phyloP scores from a whole-genome alignment of 2,888 invertebrate genomes.

The Protula sp. region DNA sequence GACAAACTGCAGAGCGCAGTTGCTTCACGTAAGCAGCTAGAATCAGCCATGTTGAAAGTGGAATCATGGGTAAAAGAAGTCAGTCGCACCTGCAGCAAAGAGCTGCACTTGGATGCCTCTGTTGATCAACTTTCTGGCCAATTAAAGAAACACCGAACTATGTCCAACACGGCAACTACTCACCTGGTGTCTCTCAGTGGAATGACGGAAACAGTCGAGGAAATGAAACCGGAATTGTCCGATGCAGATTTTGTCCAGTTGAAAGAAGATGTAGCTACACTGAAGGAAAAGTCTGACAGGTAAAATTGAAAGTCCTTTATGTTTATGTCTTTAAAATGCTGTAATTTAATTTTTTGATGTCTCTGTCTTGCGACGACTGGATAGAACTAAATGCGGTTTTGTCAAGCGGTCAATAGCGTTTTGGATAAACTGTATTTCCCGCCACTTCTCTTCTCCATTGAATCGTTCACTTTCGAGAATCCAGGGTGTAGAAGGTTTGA shows the following conservation, averaged over 20 bases:
- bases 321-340: too few relatives aligned
- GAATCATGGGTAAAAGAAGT: conserved; percentile 86
- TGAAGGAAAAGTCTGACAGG: conserved; percentile 67
- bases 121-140: conserved; percentile 82
- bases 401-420: too few relatives aligned
- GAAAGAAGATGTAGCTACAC: conserved; percentile 71
- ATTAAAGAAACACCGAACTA: conserved; percentile 61
- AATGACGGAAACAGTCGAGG: conserved; percentile 73
- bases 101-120: conserved; percentile 69
- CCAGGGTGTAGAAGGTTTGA: too few relatives aligned
- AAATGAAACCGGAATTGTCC: conserved; percentile 71
- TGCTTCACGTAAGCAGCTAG: conserved; percentile 74
- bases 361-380: too few relatives aligned
- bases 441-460: too few relatives aligned
- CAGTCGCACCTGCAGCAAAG: conserved; percentile 77
- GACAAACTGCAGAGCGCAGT: conserved; percentile 68
- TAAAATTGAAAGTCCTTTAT: too few relatives aligned
- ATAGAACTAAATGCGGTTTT: too few relatives aligned
- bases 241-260: conserved; percentile 80
- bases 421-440: too few relatives aligned
- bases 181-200: conserved; percentile 55
- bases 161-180: conserved; percentile 34
- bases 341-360: too few relatives aligned
- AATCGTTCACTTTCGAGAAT: too few relatives aligned
- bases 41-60: conserved; percentile 73